A percentile compares a stretch with the other conserved stretches of the same genome.
phyloP scores from a whole-genome alignment of 1,140 invertebrate genomes.

The Campoletis sonorensis region DNA sequence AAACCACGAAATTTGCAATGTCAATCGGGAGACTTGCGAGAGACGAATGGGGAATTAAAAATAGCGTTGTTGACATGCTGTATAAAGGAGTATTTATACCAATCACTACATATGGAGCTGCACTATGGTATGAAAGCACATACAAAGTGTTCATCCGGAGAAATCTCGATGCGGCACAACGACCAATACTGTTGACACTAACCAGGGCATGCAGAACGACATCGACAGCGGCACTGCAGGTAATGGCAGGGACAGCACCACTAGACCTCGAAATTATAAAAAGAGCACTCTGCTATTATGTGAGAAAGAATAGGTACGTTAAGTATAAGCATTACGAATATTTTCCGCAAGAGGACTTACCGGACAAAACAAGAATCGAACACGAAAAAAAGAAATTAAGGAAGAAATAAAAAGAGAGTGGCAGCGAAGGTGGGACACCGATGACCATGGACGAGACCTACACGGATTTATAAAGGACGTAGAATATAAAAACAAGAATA shows the following conservation, averaged over 20 bases:
- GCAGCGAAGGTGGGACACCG: not conserved
- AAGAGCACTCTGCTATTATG: not conserved
- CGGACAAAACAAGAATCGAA: no score
- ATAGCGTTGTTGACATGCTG: not conserved
- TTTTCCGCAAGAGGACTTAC: no score
- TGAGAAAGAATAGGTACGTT: not conserved
- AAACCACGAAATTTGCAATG: not conserved
- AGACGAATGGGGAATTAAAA: not conserved
- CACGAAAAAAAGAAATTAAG: not conserved
- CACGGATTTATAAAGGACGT: not conserved
- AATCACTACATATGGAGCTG: not conserved
- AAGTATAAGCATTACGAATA: not conserved
- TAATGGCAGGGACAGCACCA: not conserved
- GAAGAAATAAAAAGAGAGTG: not conserved
- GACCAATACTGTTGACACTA: conserved; percentile 5
- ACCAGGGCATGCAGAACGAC: conserved; percentile 15
- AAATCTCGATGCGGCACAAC: not conserved
- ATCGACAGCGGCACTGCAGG: conserved; percentile 29
- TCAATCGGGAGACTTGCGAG: not conserved
- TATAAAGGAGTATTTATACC: not conserved
- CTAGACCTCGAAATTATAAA: not conserved
- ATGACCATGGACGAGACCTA: not conserved
- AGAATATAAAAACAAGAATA: not conserved
- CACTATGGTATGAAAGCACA: not conserved
- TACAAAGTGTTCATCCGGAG: not conserved